Conservation (phyloP, 2,888 invertebrate genomes). For the Pseudolycoriella hygida region DNA sequence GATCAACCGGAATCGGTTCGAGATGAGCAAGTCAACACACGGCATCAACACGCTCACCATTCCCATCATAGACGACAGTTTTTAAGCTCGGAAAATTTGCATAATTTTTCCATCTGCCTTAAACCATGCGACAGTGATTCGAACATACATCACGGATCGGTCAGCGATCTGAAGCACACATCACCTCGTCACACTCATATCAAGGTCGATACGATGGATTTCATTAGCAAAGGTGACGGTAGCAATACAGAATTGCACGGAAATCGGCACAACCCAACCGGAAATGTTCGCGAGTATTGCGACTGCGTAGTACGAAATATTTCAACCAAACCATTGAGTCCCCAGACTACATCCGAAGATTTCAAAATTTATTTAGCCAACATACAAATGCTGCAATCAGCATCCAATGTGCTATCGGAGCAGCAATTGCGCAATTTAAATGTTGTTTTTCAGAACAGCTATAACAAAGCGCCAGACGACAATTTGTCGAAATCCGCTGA, state of each 20-base stretch:
- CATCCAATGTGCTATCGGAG: constrained; percentile 43
- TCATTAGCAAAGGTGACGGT: constrained; percentile 6
- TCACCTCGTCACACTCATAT: constrained; percentile 9
- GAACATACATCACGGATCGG: constrained; percentile 19
- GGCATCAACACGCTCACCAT: background rate
- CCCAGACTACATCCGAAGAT: constrained; percentile 47
- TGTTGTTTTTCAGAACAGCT: constrained; percentile 36
- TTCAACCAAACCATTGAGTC: constrained; percentile 45
- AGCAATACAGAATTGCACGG: constrained; percentile 15
- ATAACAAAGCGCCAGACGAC: background rate
- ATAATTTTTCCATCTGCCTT: constrained; percentile 7
- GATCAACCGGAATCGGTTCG: background rate
- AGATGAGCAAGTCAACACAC: background rate
- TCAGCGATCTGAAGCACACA: constrained; percentile 26
- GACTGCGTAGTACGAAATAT: constrained; percentile 32
- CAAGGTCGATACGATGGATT: background rate
- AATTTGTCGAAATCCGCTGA: background rate
- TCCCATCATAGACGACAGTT: constrained; percentile 21
- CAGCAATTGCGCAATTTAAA: constrained; percentile 40
- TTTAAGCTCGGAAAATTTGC: constrained; percentile 26
- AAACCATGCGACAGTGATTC: constrained; percentile 3
- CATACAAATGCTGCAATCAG: constrained; percentile 53
- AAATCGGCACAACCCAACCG: constrained; percentile 16
- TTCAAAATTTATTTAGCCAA: constrained; percentile 53
- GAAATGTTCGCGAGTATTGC: constrained; percentile 21